phyloP scores from a whole-genome alignment of 2,888 invertebrate genomes.

The Clivina fossor region DNA sequence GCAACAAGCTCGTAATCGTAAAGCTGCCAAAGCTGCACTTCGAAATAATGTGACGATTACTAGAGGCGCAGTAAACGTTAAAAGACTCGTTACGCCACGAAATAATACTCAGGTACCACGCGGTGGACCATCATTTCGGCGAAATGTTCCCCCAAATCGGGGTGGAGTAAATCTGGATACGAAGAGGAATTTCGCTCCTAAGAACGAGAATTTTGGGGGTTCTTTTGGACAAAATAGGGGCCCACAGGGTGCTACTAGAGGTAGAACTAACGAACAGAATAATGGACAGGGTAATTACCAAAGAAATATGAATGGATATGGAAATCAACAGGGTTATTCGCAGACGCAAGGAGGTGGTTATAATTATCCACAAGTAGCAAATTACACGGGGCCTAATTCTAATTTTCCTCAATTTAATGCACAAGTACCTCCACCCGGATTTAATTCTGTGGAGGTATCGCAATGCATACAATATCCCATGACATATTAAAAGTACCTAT shows the following conservation, averaged over 20 bases:
- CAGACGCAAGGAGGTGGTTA: conserved; percentile 11
- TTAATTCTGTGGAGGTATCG: conserved; percentile 18
- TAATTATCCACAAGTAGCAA: conserved; percentile 22
- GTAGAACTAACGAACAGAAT: conserved; percentile 6
- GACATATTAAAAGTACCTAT: conserved; percentile 19
- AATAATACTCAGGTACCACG: conserved; percentile 2
- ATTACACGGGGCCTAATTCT: conserved; percentile 12
- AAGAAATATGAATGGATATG: conserved; percentile 19
- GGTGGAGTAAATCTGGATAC: conserved; percentile 14
- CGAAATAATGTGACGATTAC: neutral
- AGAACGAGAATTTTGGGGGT: conserved; percentile 2
- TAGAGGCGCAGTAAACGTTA: conserved; percentile 6
- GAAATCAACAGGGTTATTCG: conserved; percentile 17
- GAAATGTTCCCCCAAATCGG: neutral
- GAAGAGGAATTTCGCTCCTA: conserved; percentile 15
- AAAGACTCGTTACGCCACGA: conserved; percentile 4
- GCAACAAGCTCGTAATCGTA: conserved; percentile 14
- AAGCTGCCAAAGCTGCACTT: conserved; percentile 4
- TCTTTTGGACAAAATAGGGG: conserved; percentile 12
- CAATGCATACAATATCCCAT: conserved; percentile 30
- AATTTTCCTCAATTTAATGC: conserved; percentile 21
- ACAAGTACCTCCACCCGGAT: conserved; percentile 29
- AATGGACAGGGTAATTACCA: conserved; percentile 17
- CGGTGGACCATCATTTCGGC: conserved; percentile 4
- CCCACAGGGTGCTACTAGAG: neutral